Evolutionary conservation across 2,888 invertebrate genomes (phyloP).

Genomic region (Steinernema scapterisci): DNA sequence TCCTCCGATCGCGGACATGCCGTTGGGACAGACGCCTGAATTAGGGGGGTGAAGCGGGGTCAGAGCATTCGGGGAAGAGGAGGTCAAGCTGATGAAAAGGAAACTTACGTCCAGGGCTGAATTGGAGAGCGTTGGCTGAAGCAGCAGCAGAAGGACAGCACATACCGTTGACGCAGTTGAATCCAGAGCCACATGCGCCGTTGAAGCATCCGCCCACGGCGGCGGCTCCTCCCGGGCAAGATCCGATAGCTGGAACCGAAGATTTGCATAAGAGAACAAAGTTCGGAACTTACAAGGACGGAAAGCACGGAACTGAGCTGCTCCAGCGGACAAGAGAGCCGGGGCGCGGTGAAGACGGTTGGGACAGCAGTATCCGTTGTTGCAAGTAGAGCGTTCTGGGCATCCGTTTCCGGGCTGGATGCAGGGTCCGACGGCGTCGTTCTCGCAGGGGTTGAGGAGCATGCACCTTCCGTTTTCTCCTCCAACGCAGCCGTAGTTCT

Average conservation of each 20-base stretch:
- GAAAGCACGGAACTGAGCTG: neutral
- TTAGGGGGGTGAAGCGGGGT: constrained; percentile 33
- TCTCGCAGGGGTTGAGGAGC: neutral
- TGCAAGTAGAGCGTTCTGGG: neutral
- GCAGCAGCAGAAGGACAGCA: constrained; percentile 6
- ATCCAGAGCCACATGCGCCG: constrained; percentile 53
- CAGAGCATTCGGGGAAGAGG: neutral
- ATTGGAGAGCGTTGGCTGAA: neutral
- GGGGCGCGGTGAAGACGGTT: constrained; percentile 18
- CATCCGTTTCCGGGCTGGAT: constrained; percentile 42
- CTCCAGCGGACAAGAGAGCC: neutral
- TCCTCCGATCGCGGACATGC: constrained; percentile 51
- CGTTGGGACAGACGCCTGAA: constrained; percentile 55
- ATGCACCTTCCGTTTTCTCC: neutral
- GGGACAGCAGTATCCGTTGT: constrained; percentile 23
- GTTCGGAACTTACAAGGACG: neutral
- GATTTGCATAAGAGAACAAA: neutral
- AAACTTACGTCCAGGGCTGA: constrained; percentile 27
- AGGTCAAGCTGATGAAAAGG: neutral
- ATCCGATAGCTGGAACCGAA: constrained; percentile 1
- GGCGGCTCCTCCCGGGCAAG: constrained; percentile 59
- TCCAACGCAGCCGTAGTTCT: constrained; percentile 17
- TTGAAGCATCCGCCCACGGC: constrained; percentile 57
- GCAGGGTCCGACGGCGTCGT: constrained; percentile 45
- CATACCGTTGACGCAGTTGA: constrained; percentile 45